Base-by-base conservation (phyloP, 2,797 vertebrate genomes). In the Acrossocheilus wenchowensis region DNA sequence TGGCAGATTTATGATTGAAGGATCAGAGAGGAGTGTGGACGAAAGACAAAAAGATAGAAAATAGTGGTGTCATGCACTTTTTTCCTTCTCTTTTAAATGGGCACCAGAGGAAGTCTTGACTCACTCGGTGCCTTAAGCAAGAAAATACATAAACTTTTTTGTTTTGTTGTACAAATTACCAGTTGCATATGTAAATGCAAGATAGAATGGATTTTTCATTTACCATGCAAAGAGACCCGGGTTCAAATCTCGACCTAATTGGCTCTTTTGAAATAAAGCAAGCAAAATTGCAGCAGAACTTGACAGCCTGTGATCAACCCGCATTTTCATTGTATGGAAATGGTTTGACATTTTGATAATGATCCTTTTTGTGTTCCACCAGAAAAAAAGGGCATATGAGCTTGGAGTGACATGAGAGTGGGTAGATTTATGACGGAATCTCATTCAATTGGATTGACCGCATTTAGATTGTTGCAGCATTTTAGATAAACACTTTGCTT, bases 1-100 rank as follows among this genome's bases (percentile, higher is more conserved):
- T 71, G 80, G 48, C 69, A 86, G 79, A 88, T 88, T 88, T 90
- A 90, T 87, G 74, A 72, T 77, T 41, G 72, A 54, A 30, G 73
- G 82, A 69, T 79, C 82, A 79, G 80, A 84, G 75, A 89, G 62
- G 39, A 86, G 54, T 43, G 60, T 69, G 69, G 30, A 60, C 41
- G 9, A n/a, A 72, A 78, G 52, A 45, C 54, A 79, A 66, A 79
- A 57, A 74, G 73, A 72, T 54, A 62, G 36, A 41, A 45, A 75
- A 23, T 19, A 77, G 26, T 12, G 36, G 50, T 43, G 36, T 72
- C 48, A 69, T 10, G 19, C 19, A 30, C 19, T 23, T 81, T 26
- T 73, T 41, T 43, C 36, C 23, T 4, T 68, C 10, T 80, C 23
- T 68, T 57, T 84, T 45, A 84, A 69, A 43, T 41, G 83, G 45